Percentiles rank a stretch among this genome's conserved stretches.
Conservation (phyloP, 2,113 vertebrate genomes). For the Benitochromis conjunctus region DNA sequence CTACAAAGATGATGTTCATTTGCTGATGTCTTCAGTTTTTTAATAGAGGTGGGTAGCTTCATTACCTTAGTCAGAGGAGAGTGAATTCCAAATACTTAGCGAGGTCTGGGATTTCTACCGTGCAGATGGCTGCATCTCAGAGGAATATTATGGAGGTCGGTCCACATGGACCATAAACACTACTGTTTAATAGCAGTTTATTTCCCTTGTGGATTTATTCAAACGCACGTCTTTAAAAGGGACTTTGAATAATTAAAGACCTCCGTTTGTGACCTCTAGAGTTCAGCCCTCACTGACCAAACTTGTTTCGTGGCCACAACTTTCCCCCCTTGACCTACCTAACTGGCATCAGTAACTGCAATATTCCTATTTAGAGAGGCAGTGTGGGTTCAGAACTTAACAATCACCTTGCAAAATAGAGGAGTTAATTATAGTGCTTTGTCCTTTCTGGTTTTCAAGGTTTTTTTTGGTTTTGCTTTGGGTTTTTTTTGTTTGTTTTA, state of each 20-base stretch:
- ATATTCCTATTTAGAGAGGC: not conserved
- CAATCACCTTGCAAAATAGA: not conserved
- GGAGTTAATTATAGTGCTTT: not conserved
- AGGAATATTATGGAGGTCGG: not conserved
- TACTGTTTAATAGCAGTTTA: conserved; percentile 17
- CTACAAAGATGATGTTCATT: not conserved
- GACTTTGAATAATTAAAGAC: conserved; percentile 42
- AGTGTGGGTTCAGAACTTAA: not conserved
- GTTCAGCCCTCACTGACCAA: conserved; percentile 4
- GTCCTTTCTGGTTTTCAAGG: not conserved
- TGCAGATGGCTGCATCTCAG: not conserved
- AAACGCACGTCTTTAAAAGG: conserved; percentile 29
- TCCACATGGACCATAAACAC: not conserved
- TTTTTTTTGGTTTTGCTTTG: not conserved
- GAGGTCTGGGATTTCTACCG: not conserved
- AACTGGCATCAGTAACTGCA: not conserved
- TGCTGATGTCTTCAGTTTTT: not conserved
- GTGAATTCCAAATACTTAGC: not conserved
- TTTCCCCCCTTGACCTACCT: not conserved
- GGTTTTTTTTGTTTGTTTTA: not conserved
- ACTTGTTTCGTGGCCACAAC: conserved; percentile 20
- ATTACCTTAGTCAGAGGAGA: not conserved
- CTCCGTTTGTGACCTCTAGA: conserved; percentile 31
- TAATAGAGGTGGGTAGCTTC: not conserved
- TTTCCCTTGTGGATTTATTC: conserved; percentile 36